Evolutionary conservation across 92 coral and sea anemone species (phyloP), one percentile per base, ranked within the genome.

Genomic region (Palythoa caribaeorum): DNA sequence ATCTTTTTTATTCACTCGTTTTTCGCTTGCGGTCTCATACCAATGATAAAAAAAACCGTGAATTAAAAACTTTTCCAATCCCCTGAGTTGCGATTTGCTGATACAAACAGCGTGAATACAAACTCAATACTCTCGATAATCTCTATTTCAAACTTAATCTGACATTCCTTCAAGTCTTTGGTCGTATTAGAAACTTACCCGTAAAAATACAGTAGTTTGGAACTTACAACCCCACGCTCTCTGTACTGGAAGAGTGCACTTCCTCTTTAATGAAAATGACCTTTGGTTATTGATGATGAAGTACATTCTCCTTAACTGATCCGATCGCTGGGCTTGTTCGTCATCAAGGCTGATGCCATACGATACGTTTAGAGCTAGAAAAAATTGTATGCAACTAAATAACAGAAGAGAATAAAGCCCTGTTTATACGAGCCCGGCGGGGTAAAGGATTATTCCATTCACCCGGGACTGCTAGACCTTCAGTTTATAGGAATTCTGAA

Each of bases 221-320:
- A 48, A 1, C 12, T 47, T 68, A 51, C 86, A 81, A 28, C 76
- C 76, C 86, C 86, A 81, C 15, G 13, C 62, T 28, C 74, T 47
- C 59, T 81, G 62, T 12, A 13, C 11, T 1, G 60, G 75, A 81
- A 81, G 86, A 5, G 57, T 50, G 57, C 86, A 81, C 21, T 4
- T 1, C 1, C 47, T 66, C 28, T 38, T 51, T 2, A 66, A n/a
- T 28, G 86, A 47, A 54, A 81, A 81, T 15, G 60, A 47, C 20
- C 48, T 65, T 81, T 81, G 1, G 2, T 38, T 57, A 12, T 19
- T 6, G 59, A 3, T 66, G 62, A 63, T 52, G 60, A 81, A 81
- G 86, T 65, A 81, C 38, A 81, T 15, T 40, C 86, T 81, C 40
- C 86, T 81, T 9, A 81, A 40, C 65, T 81, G 86, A 44, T 81